A percentile compares a stretch with the other conserved stretches of the same genome.
Evolutionary conservation across 2,797 vertebrate genomes (phyloP).

Genomic region (Sorex maritimensis): DNA sequence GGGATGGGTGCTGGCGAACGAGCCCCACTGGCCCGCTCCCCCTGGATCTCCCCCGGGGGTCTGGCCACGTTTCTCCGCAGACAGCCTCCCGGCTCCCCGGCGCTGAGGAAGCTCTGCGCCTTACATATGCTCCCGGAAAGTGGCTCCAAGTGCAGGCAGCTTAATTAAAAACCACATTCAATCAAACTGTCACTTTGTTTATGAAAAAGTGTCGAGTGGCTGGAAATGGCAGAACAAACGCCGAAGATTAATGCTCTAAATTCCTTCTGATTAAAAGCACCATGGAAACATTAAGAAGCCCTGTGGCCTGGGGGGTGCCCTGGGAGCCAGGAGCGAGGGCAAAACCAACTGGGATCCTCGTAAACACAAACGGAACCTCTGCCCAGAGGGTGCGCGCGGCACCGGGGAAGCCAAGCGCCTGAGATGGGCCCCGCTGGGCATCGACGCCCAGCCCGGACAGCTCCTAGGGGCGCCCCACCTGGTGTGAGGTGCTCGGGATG

Average conservation of each 20-base stretch:
- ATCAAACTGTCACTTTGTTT: conserved; percentile 84
- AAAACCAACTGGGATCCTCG: background rate
- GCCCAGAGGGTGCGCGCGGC: background rate
- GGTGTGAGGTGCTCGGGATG: no score
- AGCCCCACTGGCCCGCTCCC: background rate
- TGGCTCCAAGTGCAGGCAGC: conserved; percentile 68
- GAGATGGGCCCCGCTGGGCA: background rate
- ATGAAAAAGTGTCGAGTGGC: conserved; percentile 72
- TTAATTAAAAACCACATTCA: conserved; percentile 84
- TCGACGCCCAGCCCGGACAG: background rate
- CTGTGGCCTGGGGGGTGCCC: background rate
- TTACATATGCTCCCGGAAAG: conserved; percentile 51
- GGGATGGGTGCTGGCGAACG: no score
- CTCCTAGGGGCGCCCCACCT: background rate
- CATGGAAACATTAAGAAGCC: conserved; percentile 4
- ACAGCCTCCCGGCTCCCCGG: background rate
- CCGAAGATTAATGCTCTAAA: conserved; percentile 67
- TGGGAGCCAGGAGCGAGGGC: background rate
- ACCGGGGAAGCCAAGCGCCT: background rate
- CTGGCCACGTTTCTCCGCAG: background rate
- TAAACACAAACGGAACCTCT: conserved; percentile 21
- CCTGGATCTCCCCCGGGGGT: conserved; percentile 19
- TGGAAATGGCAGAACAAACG: conserved; percentile 72
- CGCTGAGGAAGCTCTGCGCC: conserved; percentile 47
- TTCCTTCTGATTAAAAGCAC: conserved; percentile 72